Conservation (phyloP, 2,113 vertebrate genomes). For the Clarias batrachus region DNA sequence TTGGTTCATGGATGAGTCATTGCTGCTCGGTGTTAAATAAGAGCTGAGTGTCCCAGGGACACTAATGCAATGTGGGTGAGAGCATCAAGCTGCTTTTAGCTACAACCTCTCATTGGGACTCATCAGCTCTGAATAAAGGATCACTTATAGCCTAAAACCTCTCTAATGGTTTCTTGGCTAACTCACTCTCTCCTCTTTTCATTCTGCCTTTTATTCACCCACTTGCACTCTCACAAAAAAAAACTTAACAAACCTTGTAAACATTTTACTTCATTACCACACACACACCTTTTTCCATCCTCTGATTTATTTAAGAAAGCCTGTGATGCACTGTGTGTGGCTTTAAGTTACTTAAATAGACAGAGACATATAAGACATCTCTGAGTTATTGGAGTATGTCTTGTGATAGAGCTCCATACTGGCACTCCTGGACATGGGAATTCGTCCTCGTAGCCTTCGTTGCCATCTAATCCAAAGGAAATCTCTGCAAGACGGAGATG, state of each 20-base stretch:
- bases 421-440: constrained; percentile 65
- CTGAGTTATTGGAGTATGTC: constrained; percentile 75
- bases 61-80: constrained; percentile 33
- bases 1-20: constrained; percentile 50
- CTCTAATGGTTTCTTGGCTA: constrained; percentile 28
- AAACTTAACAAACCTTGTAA: constrained; percentile 34
- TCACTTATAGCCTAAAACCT: constrained; percentile 34
- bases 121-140: constrained; percentile 30
- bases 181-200: not conserved
- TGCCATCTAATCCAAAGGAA: constrained; percentile 74
- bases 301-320: constrained; percentile 10
- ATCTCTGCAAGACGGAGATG: constrained; percentile 57
- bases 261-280: constrained; percentile 46
- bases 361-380: constrained; percentile 78
- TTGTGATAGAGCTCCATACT: constrained; percentile 77
- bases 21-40: constrained; percentile 39
- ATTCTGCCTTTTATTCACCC: constrained; percentile 4
- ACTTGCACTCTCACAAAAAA: not conserved
- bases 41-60: constrained; percentile 42
- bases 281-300: not conserved
- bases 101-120: constrained; percentile 33
- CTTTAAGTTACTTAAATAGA: constrained; percentile 64
- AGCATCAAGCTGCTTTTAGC: constrained; percentile 45
- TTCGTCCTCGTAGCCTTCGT: constrained; percentile 56
- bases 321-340: constrained; percentile 13